Conservation (phyloP, 2,888 invertebrate genomes). For the Junonia oenone region DNA sequence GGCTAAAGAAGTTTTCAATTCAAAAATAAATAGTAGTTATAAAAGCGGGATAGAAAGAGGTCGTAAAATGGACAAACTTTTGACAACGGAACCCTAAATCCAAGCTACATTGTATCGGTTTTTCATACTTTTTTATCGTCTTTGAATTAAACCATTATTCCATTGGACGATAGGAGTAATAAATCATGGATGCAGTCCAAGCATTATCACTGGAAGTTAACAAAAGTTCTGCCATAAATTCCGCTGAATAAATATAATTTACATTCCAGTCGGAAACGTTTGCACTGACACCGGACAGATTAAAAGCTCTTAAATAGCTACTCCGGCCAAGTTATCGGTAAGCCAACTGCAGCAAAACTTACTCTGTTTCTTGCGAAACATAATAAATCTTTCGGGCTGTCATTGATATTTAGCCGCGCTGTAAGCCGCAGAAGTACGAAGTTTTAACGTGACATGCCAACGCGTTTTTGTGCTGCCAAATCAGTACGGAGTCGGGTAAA, state of each 20-base stretch:
- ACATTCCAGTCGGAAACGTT: slow-evolving; percentile 38
- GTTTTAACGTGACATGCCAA: slow-evolving; percentile 11
- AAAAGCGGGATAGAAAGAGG: too few species aligned
- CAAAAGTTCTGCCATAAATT: slow-evolving; percentile 34
- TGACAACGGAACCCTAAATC: background rate
- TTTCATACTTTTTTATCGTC: background rate
- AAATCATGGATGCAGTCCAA: slow-evolving; percentile 21
- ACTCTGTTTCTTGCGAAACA: slow-evolving; percentile 56
- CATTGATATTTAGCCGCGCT: slow-evolving; percentile 70
- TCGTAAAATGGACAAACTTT: background rate
- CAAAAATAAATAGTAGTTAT: too few species aligned
- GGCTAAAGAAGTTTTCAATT: too few species aligned
- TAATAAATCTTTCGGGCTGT: slow-evolving; percentile 74
- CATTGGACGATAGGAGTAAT: background rate
- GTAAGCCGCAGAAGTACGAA: slow-evolving; percentile 38
- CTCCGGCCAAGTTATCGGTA: slow-evolving; percentile 56
- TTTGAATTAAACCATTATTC: background rate
- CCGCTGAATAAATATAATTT: slow-evolving; percentile 38
- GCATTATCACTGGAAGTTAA: slow-evolving; percentile 25
- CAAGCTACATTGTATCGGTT: background rate
- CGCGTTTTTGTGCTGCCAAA: slow-evolving; percentile 4
- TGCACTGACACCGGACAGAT: slow-evolving; percentile 46
- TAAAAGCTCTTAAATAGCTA: slow-evolving; percentile 57
- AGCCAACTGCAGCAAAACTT: slow-evolving; percentile 63
- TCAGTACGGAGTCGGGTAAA: background rate